Conservation (phyloP, 2,797 vertebrate genomes). For the Podarcis lilfordi region DNA sequence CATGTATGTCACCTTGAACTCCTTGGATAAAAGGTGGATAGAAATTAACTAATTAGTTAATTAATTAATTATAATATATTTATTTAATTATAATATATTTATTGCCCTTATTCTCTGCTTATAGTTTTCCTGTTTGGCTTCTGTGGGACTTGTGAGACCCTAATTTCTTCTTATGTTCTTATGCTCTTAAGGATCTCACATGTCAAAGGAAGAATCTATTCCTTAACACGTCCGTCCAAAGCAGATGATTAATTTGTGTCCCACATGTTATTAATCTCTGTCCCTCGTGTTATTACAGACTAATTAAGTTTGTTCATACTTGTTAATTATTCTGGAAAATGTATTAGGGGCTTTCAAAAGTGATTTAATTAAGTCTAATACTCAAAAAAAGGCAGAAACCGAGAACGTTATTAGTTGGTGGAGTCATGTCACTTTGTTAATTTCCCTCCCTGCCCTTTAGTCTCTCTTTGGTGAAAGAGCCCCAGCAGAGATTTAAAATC, state of each 20-base stretch:
- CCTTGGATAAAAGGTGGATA: too few relatives aligned
- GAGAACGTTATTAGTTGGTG: background rate
- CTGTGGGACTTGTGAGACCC: background rate
- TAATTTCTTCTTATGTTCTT: background rate
- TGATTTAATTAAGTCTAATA: constrained; percentile 1
- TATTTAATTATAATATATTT: background rate
- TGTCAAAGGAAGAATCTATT: background rate
- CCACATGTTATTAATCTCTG: background rate
- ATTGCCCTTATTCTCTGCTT: background rate
- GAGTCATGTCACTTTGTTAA: background rate
- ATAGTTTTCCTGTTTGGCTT: background rate
- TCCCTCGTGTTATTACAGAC: constrained; percentile 3
- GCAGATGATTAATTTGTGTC: background rate
- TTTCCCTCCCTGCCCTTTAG: background rate
- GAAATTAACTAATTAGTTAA: too few relatives aligned
- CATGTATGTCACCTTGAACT: too few relatives aligned
- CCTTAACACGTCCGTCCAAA: background rate
- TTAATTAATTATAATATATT: background rate
- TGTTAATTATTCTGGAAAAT: constrained; percentile 26
- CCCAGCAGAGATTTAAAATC: too few relatives aligned
- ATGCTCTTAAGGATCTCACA: background rate
- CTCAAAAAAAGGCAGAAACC: background rate
- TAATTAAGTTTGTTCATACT: constrained; percentile 12
- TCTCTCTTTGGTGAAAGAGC: background rate
- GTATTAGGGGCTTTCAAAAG: background rate